Conservation (phyloP, 2,797 vertebrate species). For the Protonibea diacanthus region DNA sequence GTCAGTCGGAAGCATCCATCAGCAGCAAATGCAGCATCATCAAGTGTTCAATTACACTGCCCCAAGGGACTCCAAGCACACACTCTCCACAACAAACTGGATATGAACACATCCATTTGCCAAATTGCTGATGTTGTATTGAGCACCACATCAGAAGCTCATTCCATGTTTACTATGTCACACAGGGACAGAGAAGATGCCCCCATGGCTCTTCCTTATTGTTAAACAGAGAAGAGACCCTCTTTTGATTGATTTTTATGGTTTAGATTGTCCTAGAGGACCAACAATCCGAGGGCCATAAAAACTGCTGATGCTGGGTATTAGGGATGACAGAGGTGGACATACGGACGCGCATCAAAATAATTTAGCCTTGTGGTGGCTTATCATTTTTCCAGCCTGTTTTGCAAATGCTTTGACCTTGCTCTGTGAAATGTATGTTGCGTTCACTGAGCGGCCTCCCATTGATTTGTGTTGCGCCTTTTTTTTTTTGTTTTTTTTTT, state of each 20-base stretch:
- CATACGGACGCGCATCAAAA: constrained; percentile 70
- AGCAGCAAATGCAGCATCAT: constrained; percentile 76
- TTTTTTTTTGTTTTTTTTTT: constrained; percentile 12
- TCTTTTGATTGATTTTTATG: constrained; percentile 72
- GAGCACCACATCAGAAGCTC: constrained; percentile 67
- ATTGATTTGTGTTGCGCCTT: constrained; percentile 78
- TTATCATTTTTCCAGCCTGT: constrained; percentile 75
- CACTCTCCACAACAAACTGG: constrained; percentile 51
- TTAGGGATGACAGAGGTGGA: constrained; percentile 81
- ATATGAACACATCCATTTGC: constrained; percentile 69
- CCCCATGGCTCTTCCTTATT: constrained; percentile 72
- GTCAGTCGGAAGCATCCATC: constrained; percentile 74
- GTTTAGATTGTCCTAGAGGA: constrained; percentile 69
- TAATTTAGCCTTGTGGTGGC: constrained; percentile 65
- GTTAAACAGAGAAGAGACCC: constrained; percentile 70
- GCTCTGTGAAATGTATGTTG: constrained; percentile 76
- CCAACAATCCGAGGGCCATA: constrained; percentile 65
- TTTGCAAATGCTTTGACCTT: constrained; percentile 79
- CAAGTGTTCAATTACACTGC: constrained; percentile 76
- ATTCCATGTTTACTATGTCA: constrained; percentile 68
- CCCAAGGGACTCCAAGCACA: constrained; percentile 67
- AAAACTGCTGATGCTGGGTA: constrained; percentile 76
- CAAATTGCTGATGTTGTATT: constrained; percentile 78
- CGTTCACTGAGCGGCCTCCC: constrained; percentile 69
- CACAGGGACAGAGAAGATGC: constrained; percentile 51